Evolutionary conservation across 2,888 invertebrate genomes (phyloP).

Genomic region (Azorinus chamasolen): DNA sequence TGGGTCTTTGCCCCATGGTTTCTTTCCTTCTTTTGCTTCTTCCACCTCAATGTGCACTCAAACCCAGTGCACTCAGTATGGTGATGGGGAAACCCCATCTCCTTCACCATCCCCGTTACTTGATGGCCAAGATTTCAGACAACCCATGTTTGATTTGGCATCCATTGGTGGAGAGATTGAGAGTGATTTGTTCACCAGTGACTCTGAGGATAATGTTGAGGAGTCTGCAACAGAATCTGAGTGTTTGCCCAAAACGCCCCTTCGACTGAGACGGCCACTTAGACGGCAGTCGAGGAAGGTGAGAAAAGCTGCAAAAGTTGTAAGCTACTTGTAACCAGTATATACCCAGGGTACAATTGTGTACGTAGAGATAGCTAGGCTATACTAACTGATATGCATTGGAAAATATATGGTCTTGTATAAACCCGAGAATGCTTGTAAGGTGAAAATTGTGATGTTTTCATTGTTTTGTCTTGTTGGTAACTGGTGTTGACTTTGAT

Average conservation of each 20-base stretch:
- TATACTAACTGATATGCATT: no score
- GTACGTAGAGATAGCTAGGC: no score
- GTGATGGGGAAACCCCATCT: conserved; percentile 63
- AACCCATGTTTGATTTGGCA: conserved; percentile 43
- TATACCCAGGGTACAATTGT: no score
- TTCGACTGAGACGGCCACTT: conserved; percentile 15
- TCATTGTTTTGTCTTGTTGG: no score
- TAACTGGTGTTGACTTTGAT: no score
- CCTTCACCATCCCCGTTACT: conserved; percentile 52
- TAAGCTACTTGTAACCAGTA: no score
- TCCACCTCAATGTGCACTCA: conserved; percentile 36
- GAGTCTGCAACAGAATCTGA: conserved; percentile 31
- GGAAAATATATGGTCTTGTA: no score
- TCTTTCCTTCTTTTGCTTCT: conserved; percentile 5
- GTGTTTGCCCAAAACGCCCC: no score
- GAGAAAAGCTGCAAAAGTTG: not conserved
- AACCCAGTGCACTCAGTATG: conserved; percentile 62
- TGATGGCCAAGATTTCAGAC: no score
- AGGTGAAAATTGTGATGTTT: no score
- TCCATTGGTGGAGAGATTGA: conserved; percentile 44
- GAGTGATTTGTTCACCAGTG: conserved; percentile 29
- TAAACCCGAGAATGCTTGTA: no score
- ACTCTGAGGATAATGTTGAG: conserved; percentile 32
- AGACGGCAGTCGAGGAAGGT: conserved; percentile 56
- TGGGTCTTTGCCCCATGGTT: conserved; percentile 35